A percentile compares a stretch with the other conserved stretches of the same genome.
Evolutionary conservation across 2,113 vertebrate genomes (phyloP).

Genomic region (Machaerirhynchus nigripectus): DNA sequence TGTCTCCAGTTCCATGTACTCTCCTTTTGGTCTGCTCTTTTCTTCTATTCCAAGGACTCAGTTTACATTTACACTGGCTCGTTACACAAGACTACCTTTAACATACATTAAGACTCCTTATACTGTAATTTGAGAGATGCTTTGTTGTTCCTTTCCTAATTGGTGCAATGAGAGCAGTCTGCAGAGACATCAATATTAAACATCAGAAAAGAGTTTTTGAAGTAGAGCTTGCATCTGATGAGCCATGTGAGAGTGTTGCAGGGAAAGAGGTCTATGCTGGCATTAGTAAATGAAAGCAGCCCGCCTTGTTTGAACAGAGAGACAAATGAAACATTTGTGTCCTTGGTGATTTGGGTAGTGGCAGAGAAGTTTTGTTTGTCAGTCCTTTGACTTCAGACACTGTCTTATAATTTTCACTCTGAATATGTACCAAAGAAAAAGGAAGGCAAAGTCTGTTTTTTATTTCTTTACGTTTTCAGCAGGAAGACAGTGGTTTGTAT

Average conservation of each 20-base stretch:
- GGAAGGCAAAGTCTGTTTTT: not conserved
- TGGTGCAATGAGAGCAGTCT: not conserved
- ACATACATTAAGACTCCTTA: not conserved
- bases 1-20: not conserved
- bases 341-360: constrained; percentile 17
- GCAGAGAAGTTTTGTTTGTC: constrained; percentile 5
- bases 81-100: not conserved
- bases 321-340: not conserved
- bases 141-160: not conserved
- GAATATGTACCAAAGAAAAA: not conserved
- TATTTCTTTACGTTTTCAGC: not conserved
- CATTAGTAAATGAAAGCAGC: constrained; percentile 1
- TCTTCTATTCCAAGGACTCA: not conserved
- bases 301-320: not conserved
- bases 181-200: constrained; percentile 16
- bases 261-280: not conserved
- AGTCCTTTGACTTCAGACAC: constrained; percentile 9
- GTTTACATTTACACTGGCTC: not conserved
- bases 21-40: not conserved
- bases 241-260: not conserved
- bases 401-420: not conserved
- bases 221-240: not conserved
- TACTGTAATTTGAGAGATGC: not conserved
- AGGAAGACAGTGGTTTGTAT: constrained; percentile 39
- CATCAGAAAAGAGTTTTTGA: not conserved